Base-by-base conservation (phyloP, 2,888 invertebrate species). In the Serripes groenlandicus region DNA sequence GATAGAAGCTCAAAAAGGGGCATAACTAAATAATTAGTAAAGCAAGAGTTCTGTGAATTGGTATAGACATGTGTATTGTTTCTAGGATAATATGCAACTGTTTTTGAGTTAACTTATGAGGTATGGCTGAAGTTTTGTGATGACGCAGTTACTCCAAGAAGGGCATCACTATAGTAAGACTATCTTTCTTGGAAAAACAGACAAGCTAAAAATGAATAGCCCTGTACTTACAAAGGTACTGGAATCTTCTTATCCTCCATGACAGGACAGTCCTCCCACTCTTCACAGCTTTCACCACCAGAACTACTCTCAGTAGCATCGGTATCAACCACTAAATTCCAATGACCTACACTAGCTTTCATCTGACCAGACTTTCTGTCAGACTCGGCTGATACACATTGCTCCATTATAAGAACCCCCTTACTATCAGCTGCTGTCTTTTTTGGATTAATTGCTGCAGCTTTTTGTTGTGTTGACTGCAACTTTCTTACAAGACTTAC, bases 301-400 rank as follows among this genome's bases (percentile, higher is more conserved):
- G 98, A 98, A 92, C 98, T 98, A 83, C 98, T 98, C 23, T 97
- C 98, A 0, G 99, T 99, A 49, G 97, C 98, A 95, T 99, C 98
- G 0, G 98, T 98, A 95, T 99, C 98, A 86, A 98, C 95, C 90
- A 97, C 96, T 81, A 96, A 95, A 93, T 97, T 97, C 76, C 98
- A 96, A 85, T 97, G 95, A 34, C 96, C 96, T 88, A 98, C 94
- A 94, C 97, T 97, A 0, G 96, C 96, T 69, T 96, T 96, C 83
- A 98, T 94, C 26, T 97, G 96, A 26, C 97, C 97, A 0, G 97
- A 96, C 0, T 97, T 90, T 64, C 90, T 78, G 37, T 91, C 96
- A 86, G 98, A 94, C 91, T 97, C 96, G 56, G 95, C 87, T 70
- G 93, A 92, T 11, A 92, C 88, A 35, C 92, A 91, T 58, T 90